These are phyloP conservation scores for Agelastica alni DNA, from an alignment of 2,888 invertebrate species.

Conservation along the genomic window DNA sequence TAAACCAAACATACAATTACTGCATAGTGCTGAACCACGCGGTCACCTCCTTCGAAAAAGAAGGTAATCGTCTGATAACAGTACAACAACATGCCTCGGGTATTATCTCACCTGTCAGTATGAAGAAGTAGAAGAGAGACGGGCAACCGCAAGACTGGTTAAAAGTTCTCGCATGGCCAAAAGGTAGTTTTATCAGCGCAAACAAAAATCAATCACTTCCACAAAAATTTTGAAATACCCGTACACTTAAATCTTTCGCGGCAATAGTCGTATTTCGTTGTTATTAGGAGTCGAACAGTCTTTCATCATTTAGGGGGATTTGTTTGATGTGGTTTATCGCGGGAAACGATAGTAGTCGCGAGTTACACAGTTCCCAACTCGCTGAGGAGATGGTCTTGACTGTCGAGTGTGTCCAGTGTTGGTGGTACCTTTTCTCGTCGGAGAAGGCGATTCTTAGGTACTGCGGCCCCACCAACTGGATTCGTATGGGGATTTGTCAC, in stretches of 20 bases:
- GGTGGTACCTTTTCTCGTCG: background rate
- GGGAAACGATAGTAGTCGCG: constrained; percentile 8
- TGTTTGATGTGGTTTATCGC: background rate
- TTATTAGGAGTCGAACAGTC: too few relatives aligned
- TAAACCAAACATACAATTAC: constrained; percentile 3
- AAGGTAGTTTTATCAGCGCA: constrained; percentile 18
- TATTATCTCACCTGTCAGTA: constrained; percentile 45
- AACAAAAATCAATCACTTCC: constrained; percentile 18
- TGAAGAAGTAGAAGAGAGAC: constrained; percentile 8
- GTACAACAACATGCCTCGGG: constrained; percentile 39
- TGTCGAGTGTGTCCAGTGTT: constrained; percentile 24
- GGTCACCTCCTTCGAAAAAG: constrained; percentile 19
- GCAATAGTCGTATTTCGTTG: too few relatives aligned
- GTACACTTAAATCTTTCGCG: too few relatives aligned
- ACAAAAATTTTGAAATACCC: constrained; percentile 19
- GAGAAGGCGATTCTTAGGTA: background rate
- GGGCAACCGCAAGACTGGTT: constrained; percentile 39
- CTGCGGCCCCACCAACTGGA: background rate
- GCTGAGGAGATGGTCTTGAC: constrained; percentile 38
- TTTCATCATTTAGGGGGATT: too few relatives aligned
- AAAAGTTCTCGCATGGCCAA: constrained; percentile 18
- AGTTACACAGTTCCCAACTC: constrained; percentile 11
- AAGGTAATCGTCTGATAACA: constrained; percentile 44
- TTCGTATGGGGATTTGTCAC: background rate
- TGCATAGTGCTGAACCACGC: constrained; percentile 3